Percentiles rank a stretch among this genome's conserved stretches.
phyloP scores from a whole-genome alignment of 2,113 vertebrate species.

The Paracanthobrama guichenoti region DNA sequence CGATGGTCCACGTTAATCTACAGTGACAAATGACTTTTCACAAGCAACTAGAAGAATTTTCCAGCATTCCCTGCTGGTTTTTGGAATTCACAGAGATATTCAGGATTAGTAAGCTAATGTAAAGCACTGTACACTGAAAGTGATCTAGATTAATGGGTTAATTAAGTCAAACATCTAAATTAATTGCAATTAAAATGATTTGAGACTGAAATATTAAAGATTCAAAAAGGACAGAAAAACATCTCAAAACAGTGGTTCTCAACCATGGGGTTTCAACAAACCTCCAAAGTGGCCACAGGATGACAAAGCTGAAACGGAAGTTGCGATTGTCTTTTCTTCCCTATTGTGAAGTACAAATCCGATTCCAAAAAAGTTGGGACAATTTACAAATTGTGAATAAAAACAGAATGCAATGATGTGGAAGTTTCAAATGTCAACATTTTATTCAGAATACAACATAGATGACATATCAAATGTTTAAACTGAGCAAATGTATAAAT shows the following conservation, averaged over 20 bases:
- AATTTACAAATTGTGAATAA: too few species aligned
- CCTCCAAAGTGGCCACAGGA: neutral
- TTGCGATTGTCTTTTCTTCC: too few species aligned
- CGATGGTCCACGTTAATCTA: conserved; percentile 26
- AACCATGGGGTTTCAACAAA: neutral
- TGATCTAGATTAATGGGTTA: neutral
- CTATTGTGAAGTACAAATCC: too few species aligned
- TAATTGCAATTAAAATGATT: neutral
- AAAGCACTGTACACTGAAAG: conserved; percentile 13
- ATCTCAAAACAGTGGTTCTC: neutral
- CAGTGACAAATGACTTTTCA: conserved; percentile 41
- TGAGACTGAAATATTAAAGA: neutral
- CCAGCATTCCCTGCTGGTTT: conserved; percentile 24
- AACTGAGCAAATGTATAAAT: too few species aligned
- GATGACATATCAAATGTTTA: too few species aligned
- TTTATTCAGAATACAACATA: too few species aligned
- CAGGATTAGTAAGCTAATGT: conserved; percentile 14
- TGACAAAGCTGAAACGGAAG: too few species aligned
- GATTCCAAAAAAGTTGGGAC: too few species aligned
- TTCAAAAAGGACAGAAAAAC: neutral
- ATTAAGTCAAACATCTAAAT: neutral
- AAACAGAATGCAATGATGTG: too few species aligned
- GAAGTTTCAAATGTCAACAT: too few species aligned
- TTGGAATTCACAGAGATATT: conserved; percentile 30
- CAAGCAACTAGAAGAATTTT: conserved; percentile 40